These are phyloP conservation scores for Eidolon dupreanum DNA, from an alignment of 2,797 vertebrate genomes.

Conservation along the genomic window DNA sequence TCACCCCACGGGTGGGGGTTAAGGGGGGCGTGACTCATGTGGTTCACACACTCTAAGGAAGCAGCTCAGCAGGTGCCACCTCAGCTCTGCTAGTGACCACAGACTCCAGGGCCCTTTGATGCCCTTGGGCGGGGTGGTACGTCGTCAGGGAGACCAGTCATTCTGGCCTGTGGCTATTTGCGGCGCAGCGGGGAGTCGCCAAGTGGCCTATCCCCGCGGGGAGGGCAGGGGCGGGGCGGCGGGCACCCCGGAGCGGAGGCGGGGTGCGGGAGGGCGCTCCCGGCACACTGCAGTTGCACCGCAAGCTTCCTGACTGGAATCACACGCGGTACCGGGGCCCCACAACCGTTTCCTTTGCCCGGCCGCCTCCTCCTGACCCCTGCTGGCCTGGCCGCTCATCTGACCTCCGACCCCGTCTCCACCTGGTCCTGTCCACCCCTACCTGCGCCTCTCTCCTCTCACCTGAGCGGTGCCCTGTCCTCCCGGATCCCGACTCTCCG, in stretches of 20 bases:
- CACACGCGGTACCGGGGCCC: conserved; percentile 76
- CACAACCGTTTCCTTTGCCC: conserved; percentile 33
- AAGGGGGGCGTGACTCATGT: fast-evolving
- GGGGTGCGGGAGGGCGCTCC: neutral
- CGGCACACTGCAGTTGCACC: conserved; percentile 56
- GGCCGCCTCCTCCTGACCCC: neutral
- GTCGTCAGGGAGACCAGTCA: neutral
- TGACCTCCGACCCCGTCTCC: neutral
- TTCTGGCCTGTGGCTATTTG: neutral
- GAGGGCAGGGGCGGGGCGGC: neutral
- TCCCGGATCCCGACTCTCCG: neutral
- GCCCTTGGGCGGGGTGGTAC: no score
- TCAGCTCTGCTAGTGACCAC: neutral
- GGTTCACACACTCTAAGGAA: neutral
- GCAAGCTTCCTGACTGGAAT: conserved; percentile 68
- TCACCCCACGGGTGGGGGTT: neutral
- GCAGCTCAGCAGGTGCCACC: neutral
- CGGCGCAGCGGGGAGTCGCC: neutral
- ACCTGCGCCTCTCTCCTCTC: neutral
- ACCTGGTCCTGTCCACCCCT: neutral
- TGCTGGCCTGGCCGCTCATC: neutral
- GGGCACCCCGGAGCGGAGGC: neutral
- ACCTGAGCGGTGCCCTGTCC: neutral
- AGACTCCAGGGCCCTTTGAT: neutral
- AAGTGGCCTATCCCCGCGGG: neutral